Percentiles rank a stretch among this genome's conserved stretches.
Evolutionary conservation across 2,113 vertebrate species (phyloP).

Genomic region (Tychaedon coryphoeus): DNA sequence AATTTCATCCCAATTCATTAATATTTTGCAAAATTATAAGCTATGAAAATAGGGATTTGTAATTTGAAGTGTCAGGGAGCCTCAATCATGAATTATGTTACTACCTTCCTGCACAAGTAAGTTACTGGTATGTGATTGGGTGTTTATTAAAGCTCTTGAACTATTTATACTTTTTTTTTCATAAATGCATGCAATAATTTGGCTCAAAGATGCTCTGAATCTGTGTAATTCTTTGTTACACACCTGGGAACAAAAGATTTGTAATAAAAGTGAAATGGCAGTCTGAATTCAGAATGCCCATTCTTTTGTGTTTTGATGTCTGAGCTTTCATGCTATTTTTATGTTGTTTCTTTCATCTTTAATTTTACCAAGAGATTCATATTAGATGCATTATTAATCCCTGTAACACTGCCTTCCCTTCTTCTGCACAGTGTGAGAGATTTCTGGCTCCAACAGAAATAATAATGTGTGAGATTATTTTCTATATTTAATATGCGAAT

Average conservation of each 20-base stretch:
- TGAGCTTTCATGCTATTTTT: slow-evolving; percentile 34
- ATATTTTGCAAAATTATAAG: slow-evolving; percentile 17
- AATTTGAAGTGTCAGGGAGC: background rate
- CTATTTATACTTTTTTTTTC: background rate
- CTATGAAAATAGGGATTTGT: background rate
- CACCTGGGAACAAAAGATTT: background rate
- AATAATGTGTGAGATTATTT: slow-evolving; percentile 24
- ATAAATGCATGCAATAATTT: background rate
- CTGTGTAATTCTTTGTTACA: background rate
- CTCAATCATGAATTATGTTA: background rate
- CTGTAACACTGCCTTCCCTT: background rate
- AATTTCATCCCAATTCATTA: background rate
- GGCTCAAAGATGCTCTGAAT: background rate
- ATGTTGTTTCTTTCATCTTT: slow-evolving; percentile 40
- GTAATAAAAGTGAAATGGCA: background rate
- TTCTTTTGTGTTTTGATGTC: slow-evolving; percentile 6
- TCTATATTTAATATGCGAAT: background rate
- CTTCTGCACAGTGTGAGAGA: background rate
- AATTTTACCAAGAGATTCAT: slow-evolving; percentile 46
- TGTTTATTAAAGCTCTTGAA: background rate
- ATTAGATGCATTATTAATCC: slow-evolving; percentile 40
- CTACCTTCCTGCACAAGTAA: background rate
- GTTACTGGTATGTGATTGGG: background rate
- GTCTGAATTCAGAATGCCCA: slow-evolving; percentile 6
- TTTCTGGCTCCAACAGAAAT: background rate